These are phyloP conservation scores for Drosophila athabasca DNA, from an alignment of 1,140 invertebrate species.

Conservation along the genomic window DNA sequence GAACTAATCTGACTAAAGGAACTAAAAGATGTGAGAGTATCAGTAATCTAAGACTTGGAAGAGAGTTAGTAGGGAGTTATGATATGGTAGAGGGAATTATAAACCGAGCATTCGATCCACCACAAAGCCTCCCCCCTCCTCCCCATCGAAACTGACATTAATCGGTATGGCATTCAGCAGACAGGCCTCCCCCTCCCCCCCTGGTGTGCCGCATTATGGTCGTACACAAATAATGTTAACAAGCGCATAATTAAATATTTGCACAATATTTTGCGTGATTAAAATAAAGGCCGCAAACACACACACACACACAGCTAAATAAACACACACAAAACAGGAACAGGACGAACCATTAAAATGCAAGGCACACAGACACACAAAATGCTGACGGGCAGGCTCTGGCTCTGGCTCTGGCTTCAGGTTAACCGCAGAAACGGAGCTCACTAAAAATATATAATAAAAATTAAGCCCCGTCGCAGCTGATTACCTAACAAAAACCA, in stretches of 20 bases:
- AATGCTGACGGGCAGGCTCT: slow-evolving; percentile 32
- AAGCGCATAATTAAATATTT: slow-evolving; percentile 79
- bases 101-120: background rate
- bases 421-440: slow-evolving; percentile 52
- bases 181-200: background rate
- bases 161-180: slow-evolving; percentile 57
- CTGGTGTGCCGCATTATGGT: slow-evolving; percentile 47
- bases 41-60: no score
- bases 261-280: slow-evolving; percentile 75
- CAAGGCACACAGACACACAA: slow-evolving; percentile 61
- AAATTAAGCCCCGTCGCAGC: slow-evolving; percentile 62
- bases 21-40: no score
- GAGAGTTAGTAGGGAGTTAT: no score
- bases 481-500: slow-evolving; percentile 72
- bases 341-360: slow-evolving; percentile 58
- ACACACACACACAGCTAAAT: slow-evolving; percentile 18
- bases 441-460: slow-evolving; percentile 57
- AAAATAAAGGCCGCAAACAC: slow-evolving; percentile 67
- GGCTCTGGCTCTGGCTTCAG: slow-evolving; percentile 11
- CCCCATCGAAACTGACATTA: slow-evolving; percentile 19
- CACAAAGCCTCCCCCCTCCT: background rate
- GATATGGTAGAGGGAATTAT: no score
- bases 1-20: no score
- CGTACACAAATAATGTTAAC: slow-evolving; percentile 72
- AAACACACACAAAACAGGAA: background rate